phyloP scores from a whole-genome alignment of 2,888 invertebrate species.

The Eupeodes latifasciatus region DNA sequence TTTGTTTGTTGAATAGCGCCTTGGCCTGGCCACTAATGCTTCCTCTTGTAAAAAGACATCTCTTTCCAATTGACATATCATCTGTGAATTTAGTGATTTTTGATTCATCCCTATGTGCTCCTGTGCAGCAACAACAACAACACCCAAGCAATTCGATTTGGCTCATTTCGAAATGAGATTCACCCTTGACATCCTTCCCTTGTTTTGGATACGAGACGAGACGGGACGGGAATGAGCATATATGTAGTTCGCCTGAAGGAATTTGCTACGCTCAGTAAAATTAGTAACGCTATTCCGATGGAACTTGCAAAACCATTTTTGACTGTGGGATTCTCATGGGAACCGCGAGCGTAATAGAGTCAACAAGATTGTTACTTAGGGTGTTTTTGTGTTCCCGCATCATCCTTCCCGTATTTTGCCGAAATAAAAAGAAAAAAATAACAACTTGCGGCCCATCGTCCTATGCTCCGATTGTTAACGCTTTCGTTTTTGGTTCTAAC shows the following conservation, averaged over 20 bases:
- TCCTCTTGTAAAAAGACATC: constrained; percentile 17
- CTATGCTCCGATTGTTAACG: constrained; percentile 65
- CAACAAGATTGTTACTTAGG: constrained; percentile 52
- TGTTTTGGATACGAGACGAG: not conserved
- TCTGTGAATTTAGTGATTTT: constrained; percentile 70
- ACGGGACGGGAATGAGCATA: not conserved
- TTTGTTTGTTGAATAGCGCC: constrained; percentile 27
- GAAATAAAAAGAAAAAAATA: constrained; percentile 3
- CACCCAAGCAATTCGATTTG: constrained; percentile 53
- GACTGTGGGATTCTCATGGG: constrained; percentile 60
- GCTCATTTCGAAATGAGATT: constrained; percentile 72
- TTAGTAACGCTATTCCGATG: constrained; percentile 79
- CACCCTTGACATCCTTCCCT: constrained; percentile 60
- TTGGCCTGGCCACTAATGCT: constrained; percentile 33
- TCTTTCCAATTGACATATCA: constrained; percentile 68
- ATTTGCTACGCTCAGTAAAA: constrained; percentile 84
- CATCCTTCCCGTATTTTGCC: not conserved
- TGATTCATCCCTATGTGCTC: constrained; percentile 43
- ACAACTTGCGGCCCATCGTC: constrained; percentile 30
- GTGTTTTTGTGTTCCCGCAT: constrained; percentile 36
- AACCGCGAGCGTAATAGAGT: constrained; percentile 62
- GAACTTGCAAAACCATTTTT: constrained; percentile 66
- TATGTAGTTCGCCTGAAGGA: constrained; percentile 52
- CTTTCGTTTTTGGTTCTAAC: constrained; percentile 50
- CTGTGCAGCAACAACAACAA: not conserved